phyloP scores from a whole-genome alignment of 2,888 invertebrate genomes.

The Myopa tessellatipennis region DNA sequence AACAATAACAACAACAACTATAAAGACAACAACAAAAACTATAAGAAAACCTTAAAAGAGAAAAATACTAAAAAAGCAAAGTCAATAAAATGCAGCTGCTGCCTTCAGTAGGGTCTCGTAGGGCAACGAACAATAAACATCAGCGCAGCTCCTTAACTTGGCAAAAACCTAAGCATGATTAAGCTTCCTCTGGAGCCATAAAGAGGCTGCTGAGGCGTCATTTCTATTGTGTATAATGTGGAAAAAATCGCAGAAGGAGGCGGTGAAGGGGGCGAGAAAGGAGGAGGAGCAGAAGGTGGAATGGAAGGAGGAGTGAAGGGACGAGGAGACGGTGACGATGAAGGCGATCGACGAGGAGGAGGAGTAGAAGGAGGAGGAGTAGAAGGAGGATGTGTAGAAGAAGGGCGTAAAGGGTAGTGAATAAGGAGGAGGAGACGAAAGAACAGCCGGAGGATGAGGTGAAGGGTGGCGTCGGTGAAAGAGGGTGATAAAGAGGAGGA shows the following conservation, averaged over 20 bases:
- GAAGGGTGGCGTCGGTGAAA: too few species aligned
- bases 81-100: conserved; percentile 4
- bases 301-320: too few species aligned
- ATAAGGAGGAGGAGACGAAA: too few species aligned
- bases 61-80: not conserved
- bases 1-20: not conserved
- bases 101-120: conserved; percentile 5
- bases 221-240: not conserved
- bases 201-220: conserved; percentile 2
- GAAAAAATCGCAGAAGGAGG: not conserved
- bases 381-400: too few species aligned
- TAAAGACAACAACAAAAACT: not conserved
- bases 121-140: conserved; percentile 29
- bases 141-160: conserved; percentile 23
- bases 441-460: too few species aligned
- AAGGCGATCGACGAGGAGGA: too few species aligned
- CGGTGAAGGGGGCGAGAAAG: not conserved
- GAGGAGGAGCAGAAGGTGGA: too few species aligned
- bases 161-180: conserved; percentile 31
- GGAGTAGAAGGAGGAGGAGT: too few species aligned
- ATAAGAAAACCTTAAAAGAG: not conserved
- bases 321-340: too few species aligned
- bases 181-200: not conserved
- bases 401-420: too few species aligned
- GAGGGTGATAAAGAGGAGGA: too few species aligned